Evolutionary conservation across 2,113 vertebrate genomes (phyloP).

Genomic region (Perca flavescens): DNA sequence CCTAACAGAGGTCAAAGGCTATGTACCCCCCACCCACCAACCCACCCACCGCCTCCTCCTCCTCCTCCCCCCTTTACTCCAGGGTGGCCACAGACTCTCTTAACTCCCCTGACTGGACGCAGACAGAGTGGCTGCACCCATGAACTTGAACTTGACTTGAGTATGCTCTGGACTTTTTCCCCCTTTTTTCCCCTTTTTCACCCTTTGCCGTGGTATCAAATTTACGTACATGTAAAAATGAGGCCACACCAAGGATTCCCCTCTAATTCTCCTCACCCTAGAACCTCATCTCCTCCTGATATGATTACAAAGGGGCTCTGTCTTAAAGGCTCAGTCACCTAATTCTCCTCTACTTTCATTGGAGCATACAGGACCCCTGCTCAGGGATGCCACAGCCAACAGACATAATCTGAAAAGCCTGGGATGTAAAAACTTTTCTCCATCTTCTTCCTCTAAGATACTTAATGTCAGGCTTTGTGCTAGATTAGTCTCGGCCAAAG

Average conservation of each 20-base stretch:
- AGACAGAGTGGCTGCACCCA: constrained; percentile 53
- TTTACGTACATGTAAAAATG: constrained; percentile 34
- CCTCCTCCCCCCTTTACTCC: constrained; percentile 40
- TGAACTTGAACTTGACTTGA: constrained; percentile 78
- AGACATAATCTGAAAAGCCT: constrained; percentile 79
- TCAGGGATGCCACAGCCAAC: constrained; percentile 62
- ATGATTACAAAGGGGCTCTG: constrained; percentile 72
- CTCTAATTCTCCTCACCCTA: constrained; percentile 43
- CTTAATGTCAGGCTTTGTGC: constrained; percentile 78
- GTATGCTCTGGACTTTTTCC: neutral
- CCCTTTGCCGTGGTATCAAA: neutral
- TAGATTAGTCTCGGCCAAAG: constrained; percentile 79
- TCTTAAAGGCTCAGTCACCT: constrained; percentile 79
- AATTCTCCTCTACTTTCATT: constrained; percentile 75
- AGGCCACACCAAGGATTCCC: constrained; percentile 66
- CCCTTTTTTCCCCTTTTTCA: neutral
- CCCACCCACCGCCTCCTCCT: constrained; percentile 18
- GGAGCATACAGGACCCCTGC: constrained; percentile 63
- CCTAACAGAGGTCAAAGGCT: constrained; percentile 83
- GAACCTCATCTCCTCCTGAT: constrained; percentile 66
- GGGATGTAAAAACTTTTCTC: constrained; percentile 72
- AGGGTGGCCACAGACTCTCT: constrained; percentile 63
- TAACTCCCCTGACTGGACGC: constrained; percentile 42
- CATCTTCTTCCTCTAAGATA: constrained; percentile 82
- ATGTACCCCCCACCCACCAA: constrained; percentile 56